These are phyloP conservation scores for Alloscopus bannaensis DNA, from an alignment of 2,888 invertebrate species.

Conservation along the genomic window DNA sequence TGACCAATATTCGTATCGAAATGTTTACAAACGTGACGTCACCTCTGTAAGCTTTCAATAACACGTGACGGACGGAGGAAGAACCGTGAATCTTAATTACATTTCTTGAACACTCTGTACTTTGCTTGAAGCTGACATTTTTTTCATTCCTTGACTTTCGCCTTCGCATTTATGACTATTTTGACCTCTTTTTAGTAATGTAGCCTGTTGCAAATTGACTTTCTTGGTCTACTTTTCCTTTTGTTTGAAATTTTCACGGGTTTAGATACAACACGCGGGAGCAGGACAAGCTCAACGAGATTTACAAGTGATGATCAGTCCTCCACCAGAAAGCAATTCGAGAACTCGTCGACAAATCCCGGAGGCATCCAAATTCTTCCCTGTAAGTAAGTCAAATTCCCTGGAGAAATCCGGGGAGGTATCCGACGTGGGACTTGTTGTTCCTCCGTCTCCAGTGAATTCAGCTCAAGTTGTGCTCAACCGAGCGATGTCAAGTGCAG, in stretches of 20 bases:
- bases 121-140: no score
- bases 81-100: no score
- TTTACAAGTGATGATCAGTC: slow-evolving; percentile 37
- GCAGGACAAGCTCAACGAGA: slow-evolving; percentile 53
- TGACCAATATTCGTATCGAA: slow-evolving; percentile 38
- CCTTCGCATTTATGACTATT: background rate
- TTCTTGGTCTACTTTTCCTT: background rate
- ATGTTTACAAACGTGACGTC: slow-evolving; percentile 31
- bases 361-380: slow-evolving; percentile 11
- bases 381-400: no score
- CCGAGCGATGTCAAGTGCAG: slow-evolving; percentile 62
- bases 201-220: background rate
- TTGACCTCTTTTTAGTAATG: background rate
- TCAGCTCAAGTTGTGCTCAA: slow-evolving; percentile 33
- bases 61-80: no score
- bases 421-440: background rate
- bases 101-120: no score
- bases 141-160: no score
- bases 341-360: background rate
- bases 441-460: background rate
- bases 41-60: slow-evolving; percentile 34
- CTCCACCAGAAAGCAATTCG: background rate
- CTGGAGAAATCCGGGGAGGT: no score
- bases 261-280: slow-evolving; percentile 55
- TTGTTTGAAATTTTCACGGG: background rate